Evolutionary conservation across 1,140 invertebrate species (phyloP).

Genomic region (Ctenoplectra terminalis): DNA sequence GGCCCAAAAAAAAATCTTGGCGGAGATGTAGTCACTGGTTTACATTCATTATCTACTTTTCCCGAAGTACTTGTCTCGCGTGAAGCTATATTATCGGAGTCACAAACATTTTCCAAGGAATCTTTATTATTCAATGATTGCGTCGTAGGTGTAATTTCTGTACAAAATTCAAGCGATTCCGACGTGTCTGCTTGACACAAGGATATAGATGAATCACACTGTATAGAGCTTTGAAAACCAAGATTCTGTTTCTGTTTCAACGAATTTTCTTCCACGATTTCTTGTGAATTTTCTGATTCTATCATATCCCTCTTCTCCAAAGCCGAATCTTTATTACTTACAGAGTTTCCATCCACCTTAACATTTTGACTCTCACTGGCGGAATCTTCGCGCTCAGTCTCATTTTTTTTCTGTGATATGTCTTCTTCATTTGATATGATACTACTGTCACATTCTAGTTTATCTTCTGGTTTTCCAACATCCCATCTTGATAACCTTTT

Average conservation of each 20-base stretch:
- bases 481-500: slow-evolving; percentile 83
- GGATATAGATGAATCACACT: slow-evolving; percentile 68
- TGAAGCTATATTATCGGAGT: slow-evolving; percentile 24
- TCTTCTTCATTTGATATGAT: slow-evolving; percentile 75
- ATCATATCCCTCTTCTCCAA: slow-evolving; percentile 15
- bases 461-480: slow-evolving; percentile 77
- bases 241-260: slow-evolving; percentile 18
- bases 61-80: background rate
- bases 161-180: slow-evolving; percentile 30
- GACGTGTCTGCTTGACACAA: slow-evolving; percentile 54
- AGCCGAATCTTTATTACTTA: background rate
- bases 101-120: slow-evolving; percentile 21
- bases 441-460: slow-evolving; percentile 71
- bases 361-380: slow-evolving; percentile 26
- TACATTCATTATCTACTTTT: slow-evolving; percentile 59
- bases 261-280: background rate
- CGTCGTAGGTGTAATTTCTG: slow-evolving; percentile 23
- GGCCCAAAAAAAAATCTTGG: slow-evolving; percentile 82
- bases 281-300: slow-evolving; percentile 12
- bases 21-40: slow-evolving; percentile 54
- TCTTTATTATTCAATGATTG: slow-evolving; percentile 14
- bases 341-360: slow-evolving; percentile 36
- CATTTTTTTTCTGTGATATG: slow-evolving; percentile 72
- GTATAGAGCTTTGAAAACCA: slow-evolving; percentile 34
- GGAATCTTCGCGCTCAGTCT: slow-evolving; percentile 31